Conservation (phyloP, 2,113 vertebrate species). For the Pelodiscus sinensis region DNA sequence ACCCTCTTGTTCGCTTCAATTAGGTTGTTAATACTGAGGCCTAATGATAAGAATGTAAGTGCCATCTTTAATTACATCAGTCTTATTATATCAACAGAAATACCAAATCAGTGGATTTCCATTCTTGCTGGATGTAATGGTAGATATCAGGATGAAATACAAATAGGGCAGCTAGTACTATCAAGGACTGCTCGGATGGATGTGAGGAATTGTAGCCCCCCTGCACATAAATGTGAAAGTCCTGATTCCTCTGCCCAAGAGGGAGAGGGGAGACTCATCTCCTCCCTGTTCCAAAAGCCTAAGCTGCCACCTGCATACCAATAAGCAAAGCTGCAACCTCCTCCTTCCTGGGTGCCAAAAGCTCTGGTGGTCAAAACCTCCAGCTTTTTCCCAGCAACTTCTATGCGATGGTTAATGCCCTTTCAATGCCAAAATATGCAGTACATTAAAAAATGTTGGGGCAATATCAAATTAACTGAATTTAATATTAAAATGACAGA, state of each 20-base stretch:
- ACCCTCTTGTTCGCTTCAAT: background rate
- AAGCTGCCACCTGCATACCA: background rate
- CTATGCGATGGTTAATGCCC: background rate
- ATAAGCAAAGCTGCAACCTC: background rate
- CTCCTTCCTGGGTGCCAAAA: background rate
- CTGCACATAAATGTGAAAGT: background rate
- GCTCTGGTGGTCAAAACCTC: background rate
- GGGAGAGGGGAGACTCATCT: background rate
- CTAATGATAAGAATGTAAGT: background rate
- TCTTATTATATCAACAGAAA: background rate
- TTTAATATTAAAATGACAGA: too few species aligned
- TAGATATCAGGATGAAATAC: background rate
- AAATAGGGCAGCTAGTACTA: background rate
- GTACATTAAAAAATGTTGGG: background rate
- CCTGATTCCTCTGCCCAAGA: background rate
- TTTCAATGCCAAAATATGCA: background rate
- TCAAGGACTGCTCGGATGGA: background rate
- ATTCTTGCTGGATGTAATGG: background rate
- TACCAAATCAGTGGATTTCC: background rate
- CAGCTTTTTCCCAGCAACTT: background rate
- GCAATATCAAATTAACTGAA: background rate
- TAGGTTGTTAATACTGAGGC: background rate
- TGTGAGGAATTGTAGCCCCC: background rate
- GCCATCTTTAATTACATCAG: background rate
- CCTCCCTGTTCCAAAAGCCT: background rate